These are phyloP conservation scores for Orycteropus afer DNA, from an alignment of 2,113 vertebrate genomes.

Conservation along the genomic window DNA sequence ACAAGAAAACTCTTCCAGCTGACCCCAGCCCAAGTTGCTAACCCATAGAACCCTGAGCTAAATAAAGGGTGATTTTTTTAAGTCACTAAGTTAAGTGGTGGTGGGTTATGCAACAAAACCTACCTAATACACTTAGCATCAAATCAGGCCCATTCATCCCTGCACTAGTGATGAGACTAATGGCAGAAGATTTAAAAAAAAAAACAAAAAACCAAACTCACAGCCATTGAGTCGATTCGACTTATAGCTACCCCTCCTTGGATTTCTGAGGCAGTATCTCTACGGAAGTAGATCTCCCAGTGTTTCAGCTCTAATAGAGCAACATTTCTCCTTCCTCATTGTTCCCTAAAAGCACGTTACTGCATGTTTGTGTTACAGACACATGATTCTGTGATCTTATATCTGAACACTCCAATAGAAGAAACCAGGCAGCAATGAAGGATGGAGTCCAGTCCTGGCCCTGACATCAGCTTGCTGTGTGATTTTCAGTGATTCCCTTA, in stretches of 20 bases:
- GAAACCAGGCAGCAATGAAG: not conserved
- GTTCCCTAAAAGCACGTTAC: not conserved
- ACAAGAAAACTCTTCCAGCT: not conserved
- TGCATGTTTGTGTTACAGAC: not conserved
- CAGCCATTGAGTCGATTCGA: too few species aligned
- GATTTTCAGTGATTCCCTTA: not conserved
- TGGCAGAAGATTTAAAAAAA: too few species aligned
- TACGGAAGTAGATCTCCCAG: too few species aligned
- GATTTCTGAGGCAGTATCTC: too few species aligned
- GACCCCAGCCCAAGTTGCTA: not conserved
- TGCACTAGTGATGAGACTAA: not conserved
- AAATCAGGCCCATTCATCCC: not conserved
- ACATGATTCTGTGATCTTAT: not conserved
- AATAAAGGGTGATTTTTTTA: not conserved
- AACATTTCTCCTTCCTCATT: not conserved
- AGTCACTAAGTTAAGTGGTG: not conserved
- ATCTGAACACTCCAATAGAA: not conserved
- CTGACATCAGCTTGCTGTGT: not conserved
- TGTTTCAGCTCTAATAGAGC: too few species aligned
- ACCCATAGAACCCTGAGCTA: not conserved
- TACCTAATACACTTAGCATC: not conserved
- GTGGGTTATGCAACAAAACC: not conserved
- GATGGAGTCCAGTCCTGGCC: not conserved
- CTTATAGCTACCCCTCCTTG: too few species aligned
- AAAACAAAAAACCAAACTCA: too few species aligned